Evolutionary conservation across 92 coral and sea anemone genomes (phyloP).

Genomic region (Phenganax stokvisi): DNA sequence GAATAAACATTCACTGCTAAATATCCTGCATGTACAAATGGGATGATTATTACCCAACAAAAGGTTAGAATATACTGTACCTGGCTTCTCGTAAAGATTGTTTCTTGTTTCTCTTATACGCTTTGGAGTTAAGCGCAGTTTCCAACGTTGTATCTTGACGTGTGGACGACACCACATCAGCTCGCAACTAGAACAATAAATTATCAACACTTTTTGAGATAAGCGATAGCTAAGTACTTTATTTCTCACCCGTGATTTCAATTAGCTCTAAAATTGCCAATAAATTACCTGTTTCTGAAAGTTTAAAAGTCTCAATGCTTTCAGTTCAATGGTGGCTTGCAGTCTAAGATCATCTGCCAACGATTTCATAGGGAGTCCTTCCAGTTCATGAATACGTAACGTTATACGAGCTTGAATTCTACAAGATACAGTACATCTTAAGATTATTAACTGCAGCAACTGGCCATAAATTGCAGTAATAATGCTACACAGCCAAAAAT

Average conservation of each 20-base stretch:
- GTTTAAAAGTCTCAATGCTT: constrained; percentile 89
- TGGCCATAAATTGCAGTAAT: not conserved
- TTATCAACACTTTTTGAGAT: too few species aligned
- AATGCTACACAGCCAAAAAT: not conserved
- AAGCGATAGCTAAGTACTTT: too few species aligned
- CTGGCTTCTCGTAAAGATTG: constrained; percentile 98
- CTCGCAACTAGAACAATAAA: constrained; percentile 60
- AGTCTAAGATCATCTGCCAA: constrained; percentile 88
- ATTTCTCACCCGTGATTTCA: too few species aligned
- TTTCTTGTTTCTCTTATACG: constrained; percentile 95
- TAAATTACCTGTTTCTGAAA: constrained; percentile 91
- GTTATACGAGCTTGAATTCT: constrained; percentile 97
- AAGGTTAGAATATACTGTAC: constrained; percentile 26
- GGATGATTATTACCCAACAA: not conserved
- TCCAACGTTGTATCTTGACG: constrained; percentile 94
- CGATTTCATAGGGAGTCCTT: constrained; percentile 74
- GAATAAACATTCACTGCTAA: not conserved
- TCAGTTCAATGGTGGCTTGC: constrained; percentile 89
- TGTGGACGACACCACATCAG: constrained; percentile 91
- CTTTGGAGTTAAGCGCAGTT: constrained; percentile 95
- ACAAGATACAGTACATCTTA: not conserved
- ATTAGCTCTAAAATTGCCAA: not conserved
- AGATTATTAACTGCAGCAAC: too few species aligned
- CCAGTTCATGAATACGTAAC: constrained; percentile 84
- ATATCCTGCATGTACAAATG: not conserved